Conservation (phyloP, 64 coral and sea anemone species). For the Actinia equina region DNA sequence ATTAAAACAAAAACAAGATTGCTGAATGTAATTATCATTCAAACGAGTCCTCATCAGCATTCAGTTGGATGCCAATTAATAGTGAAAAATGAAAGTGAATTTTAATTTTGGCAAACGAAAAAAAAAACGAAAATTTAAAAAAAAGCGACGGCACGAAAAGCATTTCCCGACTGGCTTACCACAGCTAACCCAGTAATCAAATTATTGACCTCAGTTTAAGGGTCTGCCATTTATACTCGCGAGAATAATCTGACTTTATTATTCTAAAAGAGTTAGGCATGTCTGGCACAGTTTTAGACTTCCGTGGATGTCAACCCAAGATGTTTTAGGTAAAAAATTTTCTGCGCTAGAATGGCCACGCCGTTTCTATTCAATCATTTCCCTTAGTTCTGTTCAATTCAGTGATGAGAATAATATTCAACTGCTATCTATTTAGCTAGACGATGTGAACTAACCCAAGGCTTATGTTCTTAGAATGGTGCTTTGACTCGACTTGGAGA, state of each 20-base stretch:
- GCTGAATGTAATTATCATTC: slow-evolving; percentile 1
- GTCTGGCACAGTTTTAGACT: not conserved
- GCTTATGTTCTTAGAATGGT: not conserved
- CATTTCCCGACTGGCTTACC: no score
- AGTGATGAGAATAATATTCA: no score
- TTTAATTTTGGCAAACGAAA: not conserved
- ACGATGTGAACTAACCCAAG: no score
- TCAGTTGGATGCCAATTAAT: not conserved
- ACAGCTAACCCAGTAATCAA: not conserved
- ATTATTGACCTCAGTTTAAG: not conserved
- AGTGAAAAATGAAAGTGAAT: not conserved
- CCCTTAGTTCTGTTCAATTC: not conserved
- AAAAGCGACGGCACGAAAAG: no score
- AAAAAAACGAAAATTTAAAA: no score
- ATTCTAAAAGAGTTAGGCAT: not conserved
- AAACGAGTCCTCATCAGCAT: not conserved
- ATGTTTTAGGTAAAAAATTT: not conserved
- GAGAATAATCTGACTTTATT: not conserved
- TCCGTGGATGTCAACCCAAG: not conserved
- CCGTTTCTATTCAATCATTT: not conserved
- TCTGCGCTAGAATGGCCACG: not conserved
- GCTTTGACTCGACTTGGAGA: not conserved
- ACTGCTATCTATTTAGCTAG: no score
- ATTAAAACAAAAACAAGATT: not conserved
- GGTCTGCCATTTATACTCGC: not conserved